These are phyloP conservation scores for Porites australiensis DNA, from an alignment of 64 coral and sea anemone genomes.

Conservation along the genomic window DNA sequence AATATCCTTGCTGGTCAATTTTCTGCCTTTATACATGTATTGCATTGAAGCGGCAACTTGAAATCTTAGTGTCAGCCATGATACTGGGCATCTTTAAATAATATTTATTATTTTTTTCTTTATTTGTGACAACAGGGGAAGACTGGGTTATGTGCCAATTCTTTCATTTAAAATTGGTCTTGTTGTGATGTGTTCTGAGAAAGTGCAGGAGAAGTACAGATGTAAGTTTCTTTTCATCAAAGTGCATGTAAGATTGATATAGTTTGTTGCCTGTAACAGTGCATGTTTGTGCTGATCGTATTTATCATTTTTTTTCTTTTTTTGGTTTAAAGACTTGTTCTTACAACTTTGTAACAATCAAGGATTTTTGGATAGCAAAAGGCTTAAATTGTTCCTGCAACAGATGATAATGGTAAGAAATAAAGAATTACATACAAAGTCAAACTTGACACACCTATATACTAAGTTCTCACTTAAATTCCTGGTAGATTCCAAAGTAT, in stretches of 20 bases:
- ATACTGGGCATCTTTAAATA: no score
- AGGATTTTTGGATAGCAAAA: constrained; percentile 75
- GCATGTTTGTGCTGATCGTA: no score
- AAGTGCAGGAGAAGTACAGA: constrained; percentile 93
- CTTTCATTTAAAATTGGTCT: constrained; percentile 85
- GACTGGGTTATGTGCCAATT: constrained; percentile 78
- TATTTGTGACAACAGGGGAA: constrained; percentile 25
- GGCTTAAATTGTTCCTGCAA: constrained; percentile 82
- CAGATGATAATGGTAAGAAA: constrained; percentile 75
- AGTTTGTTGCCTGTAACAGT: not conserved
- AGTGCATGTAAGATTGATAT: no score
- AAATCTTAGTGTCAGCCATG: no score
- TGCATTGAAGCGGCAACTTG: no score
- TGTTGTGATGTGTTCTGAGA: constrained; percentile 78
- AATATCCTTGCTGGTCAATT: no score
- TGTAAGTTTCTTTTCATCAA: constrained; percentile 59
- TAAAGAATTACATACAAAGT: not conserved
- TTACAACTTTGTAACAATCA: constrained; percentile 79
- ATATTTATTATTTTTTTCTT: no score
- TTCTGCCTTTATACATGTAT: no score
- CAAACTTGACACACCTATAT: not conserved
- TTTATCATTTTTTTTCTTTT: not conserved
- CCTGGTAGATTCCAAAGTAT: constrained; percentile 85
- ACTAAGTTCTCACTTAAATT: not conserved
- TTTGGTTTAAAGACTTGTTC: constrained; percentile 73